Conservation (phyloP, 2,888 invertebrate species). For the Mactromeris polynyma region DNA sequence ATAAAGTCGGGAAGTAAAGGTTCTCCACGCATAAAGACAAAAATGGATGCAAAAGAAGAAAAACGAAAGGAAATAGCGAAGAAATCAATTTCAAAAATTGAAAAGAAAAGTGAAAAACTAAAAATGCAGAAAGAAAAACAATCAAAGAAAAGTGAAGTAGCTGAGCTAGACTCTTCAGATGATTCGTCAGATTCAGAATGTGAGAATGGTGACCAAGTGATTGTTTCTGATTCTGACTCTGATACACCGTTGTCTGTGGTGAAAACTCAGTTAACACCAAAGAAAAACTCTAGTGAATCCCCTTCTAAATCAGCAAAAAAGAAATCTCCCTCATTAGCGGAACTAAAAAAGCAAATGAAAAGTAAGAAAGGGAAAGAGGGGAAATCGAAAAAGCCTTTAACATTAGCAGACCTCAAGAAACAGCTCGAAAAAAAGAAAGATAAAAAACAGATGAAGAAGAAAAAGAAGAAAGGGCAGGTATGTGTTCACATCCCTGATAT, state of each 20-base stretch:
- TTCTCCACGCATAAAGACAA: slow-evolving; percentile 69
- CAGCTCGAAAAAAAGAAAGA: slow-evolving; percentile 65
- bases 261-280: slow-evolving; percentile 71
- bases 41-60: slow-evolving; percentile 71
- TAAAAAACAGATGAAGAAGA: slow-evolving; percentile 52
- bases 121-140: slow-evolving; percentile 61
- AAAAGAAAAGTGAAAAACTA: slow-evolving; percentile 59
- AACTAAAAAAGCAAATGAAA: slow-evolving; percentile 45
- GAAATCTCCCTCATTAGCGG: slow-evolving; percentile 32
- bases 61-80: slow-evolving; percentile 71
- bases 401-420: slow-evolving; percentile 66
- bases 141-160: slow-evolving; percentile 58
- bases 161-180: slow-evolving; percentile 56
- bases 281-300: slow-evolving; percentile 58
- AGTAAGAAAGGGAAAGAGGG: slow-evolving; percentile 49
- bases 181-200: slow-evolving; percentile 41
- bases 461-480: slow-evolving; percentile 66
- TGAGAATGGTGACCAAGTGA: slow-evolving; percentile 16
- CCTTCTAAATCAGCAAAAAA: slow-evolving; percentile 43
- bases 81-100: slow-evolving; percentile 59
- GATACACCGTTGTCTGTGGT: slow-evolving; percentile 78
- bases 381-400: slow-evolving; percentile 53
- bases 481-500: slow-evolving; percentile 16
- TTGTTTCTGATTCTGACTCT: slow-evolving; percentile 70
- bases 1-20: slow-evolving; percentile 58